Evolutionary conservation across 2,797 vertebrate genomes (phyloP).

Genomic region (Nasua narica): DNA sequence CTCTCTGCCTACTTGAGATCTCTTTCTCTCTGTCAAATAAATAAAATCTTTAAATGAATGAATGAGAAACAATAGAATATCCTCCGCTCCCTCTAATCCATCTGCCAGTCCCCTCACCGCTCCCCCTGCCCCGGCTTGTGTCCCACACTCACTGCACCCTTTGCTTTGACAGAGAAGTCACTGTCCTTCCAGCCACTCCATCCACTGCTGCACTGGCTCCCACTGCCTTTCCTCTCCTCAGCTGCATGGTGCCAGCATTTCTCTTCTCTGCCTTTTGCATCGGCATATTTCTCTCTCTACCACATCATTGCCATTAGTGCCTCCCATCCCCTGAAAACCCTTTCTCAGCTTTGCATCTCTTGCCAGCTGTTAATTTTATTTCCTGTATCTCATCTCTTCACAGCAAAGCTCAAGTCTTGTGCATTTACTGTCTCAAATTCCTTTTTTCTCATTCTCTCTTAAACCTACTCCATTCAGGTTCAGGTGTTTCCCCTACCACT

Average conservation of each 20-base stretch:
- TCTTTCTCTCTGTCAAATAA: no score
- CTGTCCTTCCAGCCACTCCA: not conserved
- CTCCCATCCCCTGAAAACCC: not conserved
- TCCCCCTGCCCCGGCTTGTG: not conserved
- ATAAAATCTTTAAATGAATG: no score
- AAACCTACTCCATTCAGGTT: not conserved
- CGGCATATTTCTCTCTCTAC: not conserved
- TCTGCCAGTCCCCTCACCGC: not conserved
- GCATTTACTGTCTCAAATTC: not conserved
- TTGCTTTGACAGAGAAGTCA: not conserved
- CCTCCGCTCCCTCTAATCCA: not conserved
- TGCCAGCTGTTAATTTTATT: not conserved
- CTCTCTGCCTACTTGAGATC: no score
- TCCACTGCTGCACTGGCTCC: not conserved
- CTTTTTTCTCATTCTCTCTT: not conserved
- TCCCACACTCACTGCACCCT: not conserved
- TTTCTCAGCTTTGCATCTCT: not conserved
- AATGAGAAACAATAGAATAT: not conserved
- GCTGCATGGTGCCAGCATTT: not conserved
- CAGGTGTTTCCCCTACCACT: not conserved
- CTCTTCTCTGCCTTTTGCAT: not conserved
- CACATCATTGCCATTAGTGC: not conserved
- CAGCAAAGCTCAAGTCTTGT: not conserved
- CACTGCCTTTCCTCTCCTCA: not conserved
- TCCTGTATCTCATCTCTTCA: slow-evolving; percentile 8